Conservation (phyloP, 2,888 invertebrate genomes). For the Limenitis camilla region DNA sequence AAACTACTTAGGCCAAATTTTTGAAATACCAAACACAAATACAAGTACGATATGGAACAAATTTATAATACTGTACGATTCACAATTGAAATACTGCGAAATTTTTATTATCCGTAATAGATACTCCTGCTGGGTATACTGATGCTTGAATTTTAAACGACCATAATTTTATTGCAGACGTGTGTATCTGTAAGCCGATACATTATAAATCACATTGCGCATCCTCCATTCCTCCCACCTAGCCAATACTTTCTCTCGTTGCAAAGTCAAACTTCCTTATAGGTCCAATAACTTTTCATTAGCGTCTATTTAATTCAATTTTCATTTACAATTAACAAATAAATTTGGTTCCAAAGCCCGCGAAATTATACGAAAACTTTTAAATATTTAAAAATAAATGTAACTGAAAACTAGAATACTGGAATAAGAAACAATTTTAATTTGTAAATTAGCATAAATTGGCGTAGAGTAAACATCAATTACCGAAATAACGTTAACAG, state of each 20-base stretch:
- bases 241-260: slow-evolving; percentile 33
- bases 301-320: not conserved
- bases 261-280: slow-evolving; percentile 17
- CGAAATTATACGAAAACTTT: not conserved
- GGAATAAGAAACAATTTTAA: slow-evolving; percentile 1
- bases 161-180: slow-evolving; percentile 13
- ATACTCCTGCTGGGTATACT: slow-evolving; percentile 1
- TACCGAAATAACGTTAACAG: slow-evolving; percentile 34
- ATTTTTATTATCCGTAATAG: slow-evolving; percentile 5
- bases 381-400: not conserved
- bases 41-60: not conserved
- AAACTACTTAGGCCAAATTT: too few relatives aligned
- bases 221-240: slow-evolving; percentile 28
- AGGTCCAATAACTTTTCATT: not conserved
- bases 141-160: slow-evolving; percentile 15
- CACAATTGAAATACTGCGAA: not conserved
- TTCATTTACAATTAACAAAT: slow-evolving; percentile 5
- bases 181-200: slow-evolving; percentile 14
- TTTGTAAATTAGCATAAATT: slow-evolving; percentile 28
- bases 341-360: not conserved
- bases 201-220: slow-evolving; percentile 31
- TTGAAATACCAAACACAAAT: too few relatives aligned
- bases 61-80: not conserved
- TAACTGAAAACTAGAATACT: slow-evolving; percentile 4
- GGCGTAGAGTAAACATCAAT: slow-evolving; percentile 34